These are phyloP conservation scores for Ametastegia equiseti DNA, from an alignment of 2,888 invertebrate genomes.

Conservation along the genomic window DNA sequence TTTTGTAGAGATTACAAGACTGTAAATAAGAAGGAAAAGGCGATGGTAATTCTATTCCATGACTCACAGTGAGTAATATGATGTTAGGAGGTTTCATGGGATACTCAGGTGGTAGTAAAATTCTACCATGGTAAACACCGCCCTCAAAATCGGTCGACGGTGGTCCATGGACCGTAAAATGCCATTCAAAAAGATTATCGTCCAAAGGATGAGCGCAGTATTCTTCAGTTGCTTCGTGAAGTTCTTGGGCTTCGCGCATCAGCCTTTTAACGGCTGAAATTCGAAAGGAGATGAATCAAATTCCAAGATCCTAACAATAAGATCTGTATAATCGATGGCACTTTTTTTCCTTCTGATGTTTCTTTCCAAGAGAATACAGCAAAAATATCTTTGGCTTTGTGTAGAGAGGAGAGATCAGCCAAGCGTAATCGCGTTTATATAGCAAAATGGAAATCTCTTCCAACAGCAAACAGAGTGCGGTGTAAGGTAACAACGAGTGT, in stretches of 20 bases:
- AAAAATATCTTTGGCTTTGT: neutral
- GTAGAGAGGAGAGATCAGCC: neutral
- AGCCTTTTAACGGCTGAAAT: slow-evolving; percentile 91
- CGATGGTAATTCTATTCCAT: neutral
- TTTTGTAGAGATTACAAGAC: neutral
- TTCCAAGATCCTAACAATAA: neutral
- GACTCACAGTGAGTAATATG: slow-evolving; percentile 89
- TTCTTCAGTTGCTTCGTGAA: slow-evolving; percentile 91
- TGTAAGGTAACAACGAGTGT: neutral
- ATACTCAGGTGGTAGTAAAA: slow-evolving; percentile 94
- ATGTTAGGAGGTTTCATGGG: slow-evolving; percentile 99
- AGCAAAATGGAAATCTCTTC: neutral
- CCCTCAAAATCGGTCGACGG: slow-evolving; percentile 92
- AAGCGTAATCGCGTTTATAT: too few relatives aligned
- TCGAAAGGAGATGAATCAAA: neutral
- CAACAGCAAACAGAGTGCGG: neutral
- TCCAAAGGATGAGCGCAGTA: slow-evolving; percentile 93
- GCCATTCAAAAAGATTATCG: slow-evolving; percentile 98
- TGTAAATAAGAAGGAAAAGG: neutral
- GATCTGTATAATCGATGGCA: neutral
- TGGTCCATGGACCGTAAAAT: slow-evolving; percentile 95
- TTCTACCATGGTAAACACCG: slow-evolving; percentile 95
- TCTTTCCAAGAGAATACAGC: neutral
- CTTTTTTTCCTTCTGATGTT: neutral
- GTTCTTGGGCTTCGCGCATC: slow-evolving; percentile 94